Conservation (phyloP, 2,797 vertebrate genomes). For the Gambusia yucatana region DNA sequence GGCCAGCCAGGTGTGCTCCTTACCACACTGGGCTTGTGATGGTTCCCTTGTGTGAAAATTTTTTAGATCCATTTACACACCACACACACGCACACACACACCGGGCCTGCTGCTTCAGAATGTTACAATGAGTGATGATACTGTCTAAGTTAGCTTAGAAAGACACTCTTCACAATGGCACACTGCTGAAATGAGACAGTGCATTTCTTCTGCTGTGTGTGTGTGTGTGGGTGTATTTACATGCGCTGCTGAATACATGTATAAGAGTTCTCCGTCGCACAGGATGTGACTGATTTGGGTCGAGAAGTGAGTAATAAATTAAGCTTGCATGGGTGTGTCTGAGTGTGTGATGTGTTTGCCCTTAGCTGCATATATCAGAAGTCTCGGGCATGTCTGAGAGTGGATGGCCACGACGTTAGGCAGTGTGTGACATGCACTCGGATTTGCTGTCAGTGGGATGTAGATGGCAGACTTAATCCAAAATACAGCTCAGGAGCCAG, state of each 20-base stretch:
- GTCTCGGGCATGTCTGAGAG: constrained; percentile 47
- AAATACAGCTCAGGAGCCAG: constrained; percentile 34
- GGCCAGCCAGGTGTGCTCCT: constrained; percentile 44
- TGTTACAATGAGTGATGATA: constrained; percentile 59
- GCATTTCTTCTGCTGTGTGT: constrained; percentile 29
- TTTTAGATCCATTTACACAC: constrained; percentile 34
- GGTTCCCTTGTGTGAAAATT: constrained; percentile 40
- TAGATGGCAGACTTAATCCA: constrained; percentile 51
- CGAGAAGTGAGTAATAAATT: constrained; percentile 76
- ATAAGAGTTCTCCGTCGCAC: constrained; percentile 53
- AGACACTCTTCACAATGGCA: constrained; percentile 23
- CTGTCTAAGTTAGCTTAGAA: constrained; percentile 34
- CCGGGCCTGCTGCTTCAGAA: constrained; percentile 45
- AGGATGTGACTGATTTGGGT: constrained; percentile 79
- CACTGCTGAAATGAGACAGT: constrained; percentile 30
- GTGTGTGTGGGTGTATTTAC: constrained; percentile 32
- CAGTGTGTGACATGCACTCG: constrained; percentile 56
- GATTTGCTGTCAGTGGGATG: constrained; percentile 49
- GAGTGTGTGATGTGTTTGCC: constrained; percentile 46
- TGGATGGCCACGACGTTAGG: constrained; percentile 54
- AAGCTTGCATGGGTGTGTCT: constrained; percentile 60
- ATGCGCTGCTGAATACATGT: constrained; percentile 54
- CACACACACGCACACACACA: background rate
- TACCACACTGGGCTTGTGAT: constrained; percentile 30
- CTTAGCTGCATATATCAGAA: constrained; percentile 49